phyloP scores from a whole-genome alignment of 2,888 invertebrate genomes.

The Neelides folsomi region DNA sequence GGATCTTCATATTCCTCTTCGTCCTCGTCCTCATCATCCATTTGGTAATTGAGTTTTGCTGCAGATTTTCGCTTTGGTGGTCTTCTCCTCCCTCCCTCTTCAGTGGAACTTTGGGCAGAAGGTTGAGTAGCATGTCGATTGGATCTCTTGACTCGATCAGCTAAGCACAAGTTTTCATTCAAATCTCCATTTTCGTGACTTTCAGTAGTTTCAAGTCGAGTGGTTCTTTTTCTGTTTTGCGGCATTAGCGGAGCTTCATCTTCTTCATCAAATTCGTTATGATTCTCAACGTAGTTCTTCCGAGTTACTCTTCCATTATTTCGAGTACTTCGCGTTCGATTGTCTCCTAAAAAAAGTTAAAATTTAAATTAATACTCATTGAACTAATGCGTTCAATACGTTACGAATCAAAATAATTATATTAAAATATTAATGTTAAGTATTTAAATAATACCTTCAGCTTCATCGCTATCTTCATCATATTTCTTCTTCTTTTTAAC shows the following conservation, averaged over 20 bases:
- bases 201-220: slow-evolving; percentile 8
- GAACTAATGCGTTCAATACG: too few species aligned
- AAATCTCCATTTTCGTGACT: slow-evolving; percentile 10
- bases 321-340: too few species aligned
- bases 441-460: slow-evolving; percentile 30
- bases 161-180: not conserved
- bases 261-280: slow-evolving; percentile 31
- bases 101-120: slow-evolving; percentile 9
- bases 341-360: too few species aligned
- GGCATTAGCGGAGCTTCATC: slow-evolving; percentile 17
- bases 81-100: slow-evolving; percentile 5
- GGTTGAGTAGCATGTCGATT: too few species aligned
- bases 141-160: slow-evolving; percentile 5
- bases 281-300: slow-evolving; percentile 23
- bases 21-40: slow-evolving; percentile 23
- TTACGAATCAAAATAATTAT: too few species aligned
- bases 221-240: slow-evolving; percentile 3
- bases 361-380: too few species aligned
- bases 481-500: slow-evolving; percentile 13
- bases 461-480: slow-evolving; percentile 35
- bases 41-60: not conserved
- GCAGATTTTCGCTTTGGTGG: slow-evolving; percentile 1
- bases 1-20: slow-evolving; percentile 29
- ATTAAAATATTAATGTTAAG: too few species aligned
- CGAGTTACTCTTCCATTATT: too few species aligned